Evolutionary conservation across 1,140 invertebrate species (phyloP).

Genomic region (Monochamus saltuarius): DNA sequence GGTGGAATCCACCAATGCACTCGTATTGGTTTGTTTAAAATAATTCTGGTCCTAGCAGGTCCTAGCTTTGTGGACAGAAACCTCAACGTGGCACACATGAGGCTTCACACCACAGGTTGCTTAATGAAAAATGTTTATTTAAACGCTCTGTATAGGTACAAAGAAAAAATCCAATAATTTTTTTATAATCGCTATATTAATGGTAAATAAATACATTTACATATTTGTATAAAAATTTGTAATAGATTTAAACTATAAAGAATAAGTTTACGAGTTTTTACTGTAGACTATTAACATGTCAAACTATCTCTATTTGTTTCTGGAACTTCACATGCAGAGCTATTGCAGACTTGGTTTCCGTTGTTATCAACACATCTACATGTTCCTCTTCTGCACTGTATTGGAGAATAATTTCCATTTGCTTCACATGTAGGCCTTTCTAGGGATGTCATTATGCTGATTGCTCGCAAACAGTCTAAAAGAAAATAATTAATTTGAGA

Average conservation of each 20-base stretch:
- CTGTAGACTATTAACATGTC: not conserved
- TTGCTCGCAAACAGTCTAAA: slow-evolving; percentile 60
- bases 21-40: too few species aligned
- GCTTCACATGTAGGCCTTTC: slow-evolving; percentile 58
- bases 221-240: too few species aligned
- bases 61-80: too few species aligned
- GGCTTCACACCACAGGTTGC: too few species aligned
- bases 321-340: slow-evolving; percentile 17
- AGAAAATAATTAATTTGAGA: slow-evolving; percentile 38
- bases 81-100: too few species aligned
- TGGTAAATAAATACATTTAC: too few species aligned
- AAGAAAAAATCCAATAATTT: too few species aligned
- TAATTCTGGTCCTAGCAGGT: too few species aligned
- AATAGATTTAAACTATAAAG: not conserved
- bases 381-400: slow-evolving; percentile 59
- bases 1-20: too few species aligned
- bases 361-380: slow-evolving; percentile 63
- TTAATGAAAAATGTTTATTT: too few species aligned
- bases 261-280: not conserved
- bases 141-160: too few species aligned
- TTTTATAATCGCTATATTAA: too few species aligned
- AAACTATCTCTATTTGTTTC: slow-evolving; percentile 10
- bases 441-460: slow-evolving; percentile 49
- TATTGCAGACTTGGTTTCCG: slow-evolving; percentile 54
- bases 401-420: slow-evolving; percentile 61